These are phyloP conservation scores for Macropis europaea DNA, from an alignment of 2,888 invertebrate species.

Conservation along the genomic window DNA sequence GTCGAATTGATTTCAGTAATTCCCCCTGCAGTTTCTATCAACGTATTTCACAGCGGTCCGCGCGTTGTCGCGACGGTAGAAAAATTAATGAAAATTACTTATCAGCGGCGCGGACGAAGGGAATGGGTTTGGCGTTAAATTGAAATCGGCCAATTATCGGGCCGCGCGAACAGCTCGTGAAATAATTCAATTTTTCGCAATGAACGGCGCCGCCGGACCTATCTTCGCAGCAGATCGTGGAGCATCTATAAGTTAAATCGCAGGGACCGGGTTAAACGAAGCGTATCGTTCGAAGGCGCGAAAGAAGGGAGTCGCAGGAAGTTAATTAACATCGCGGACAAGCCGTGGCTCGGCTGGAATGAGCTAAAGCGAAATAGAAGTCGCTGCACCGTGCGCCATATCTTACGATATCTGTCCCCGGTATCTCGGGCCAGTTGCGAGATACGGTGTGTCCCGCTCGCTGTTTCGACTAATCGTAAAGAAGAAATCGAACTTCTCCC, in stretches of 20 bases:
- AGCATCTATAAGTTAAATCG: conserved; percentile 1
- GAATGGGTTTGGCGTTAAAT: background rate
- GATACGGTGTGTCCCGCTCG: conserved; percentile 23
- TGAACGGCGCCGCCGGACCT: background rate
- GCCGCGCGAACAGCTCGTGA: background rate
- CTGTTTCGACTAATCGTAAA: conserved; percentile 37
- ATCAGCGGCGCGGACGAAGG: background rate
- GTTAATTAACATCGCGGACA: conserved; percentile 68
- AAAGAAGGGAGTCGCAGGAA: conserved; percentile 60
- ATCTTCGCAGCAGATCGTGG: background rate
- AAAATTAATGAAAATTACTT: conserved; percentile 10
- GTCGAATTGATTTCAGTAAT: no score
- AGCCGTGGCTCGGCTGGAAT: conserved; percentile 38
- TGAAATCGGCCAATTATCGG: background rate
- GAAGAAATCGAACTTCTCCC: conserved; percentile 28
- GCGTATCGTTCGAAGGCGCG: conserved; percentile 59
- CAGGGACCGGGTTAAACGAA: conserved; percentile 48
- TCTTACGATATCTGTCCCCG: conserved; percentile 46
- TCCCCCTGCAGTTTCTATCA: no score
- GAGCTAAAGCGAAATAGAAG: conserved; percentile 34
- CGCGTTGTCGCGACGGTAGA: background rate
- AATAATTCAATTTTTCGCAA: background rate
- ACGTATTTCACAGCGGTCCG: background rate
- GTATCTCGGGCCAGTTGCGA: conserved; percentile 32
- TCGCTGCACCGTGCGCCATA: conserved; percentile 30